phyloP scores from a whole-genome alignment of 1,140 invertebrate species.

The Chlorops oryzae region DNA sequence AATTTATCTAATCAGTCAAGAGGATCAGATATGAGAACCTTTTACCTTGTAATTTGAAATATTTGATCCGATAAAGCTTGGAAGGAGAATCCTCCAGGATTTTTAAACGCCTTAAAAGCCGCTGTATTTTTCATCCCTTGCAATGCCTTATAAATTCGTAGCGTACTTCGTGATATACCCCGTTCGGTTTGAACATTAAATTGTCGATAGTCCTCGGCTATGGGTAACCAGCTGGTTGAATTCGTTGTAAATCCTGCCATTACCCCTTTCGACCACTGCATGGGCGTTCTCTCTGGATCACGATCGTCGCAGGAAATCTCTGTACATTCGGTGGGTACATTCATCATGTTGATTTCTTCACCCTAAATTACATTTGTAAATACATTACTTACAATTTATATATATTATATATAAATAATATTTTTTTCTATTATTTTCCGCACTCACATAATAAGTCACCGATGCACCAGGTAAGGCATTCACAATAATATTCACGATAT shows the following conservation, averaged over 20 bases:
- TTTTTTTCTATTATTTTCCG: too few relatives aligned
- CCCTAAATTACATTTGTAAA: slow-evolving; percentile 50
- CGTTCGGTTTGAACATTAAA: slow-evolving; percentile 52
- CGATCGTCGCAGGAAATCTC: slow-evolving; percentile 49
- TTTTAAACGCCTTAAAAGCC: slow-evolving; percentile 33
- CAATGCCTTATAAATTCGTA: slow-evolving; percentile 37
- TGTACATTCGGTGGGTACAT: slow-evolving; percentile 53
- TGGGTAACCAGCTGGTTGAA: slow-evolving; percentile 62
- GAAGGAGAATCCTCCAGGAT: slow-evolving; percentile 32
- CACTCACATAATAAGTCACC: slow-evolving; percentile 64
- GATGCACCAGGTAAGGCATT: slow-evolving; percentile 65
- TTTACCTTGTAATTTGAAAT: slow-evolving; percentile 35
- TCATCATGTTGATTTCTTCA: slow-evolving; percentile 75
- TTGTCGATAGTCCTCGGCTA: slow-evolving; percentile 52
- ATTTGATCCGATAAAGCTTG: slow-evolving; percentile 33
- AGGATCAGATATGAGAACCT: background rate
- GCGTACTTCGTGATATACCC: slow-evolving; percentile 28
- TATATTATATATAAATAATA: background rate
- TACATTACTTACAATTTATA: too few relatives aligned
- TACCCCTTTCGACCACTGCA: slow-evolving; percentile 57
- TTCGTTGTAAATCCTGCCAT: slow-evolving; percentile 60
- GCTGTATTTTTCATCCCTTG: slow-evolving; percentile 30
- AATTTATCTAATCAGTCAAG: background rate
- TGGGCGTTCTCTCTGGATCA: slow-evolving; percentile 59
- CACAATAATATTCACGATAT: slow-evolving; percentile 61